Percentiles rank a stretch among this genome's conserved stretches.
These are phyloP conservation scores for Tyria jacobaeae DNA, from an alignment of 2,888 invertebrate species.

Conservation along the genomic window DNA sequence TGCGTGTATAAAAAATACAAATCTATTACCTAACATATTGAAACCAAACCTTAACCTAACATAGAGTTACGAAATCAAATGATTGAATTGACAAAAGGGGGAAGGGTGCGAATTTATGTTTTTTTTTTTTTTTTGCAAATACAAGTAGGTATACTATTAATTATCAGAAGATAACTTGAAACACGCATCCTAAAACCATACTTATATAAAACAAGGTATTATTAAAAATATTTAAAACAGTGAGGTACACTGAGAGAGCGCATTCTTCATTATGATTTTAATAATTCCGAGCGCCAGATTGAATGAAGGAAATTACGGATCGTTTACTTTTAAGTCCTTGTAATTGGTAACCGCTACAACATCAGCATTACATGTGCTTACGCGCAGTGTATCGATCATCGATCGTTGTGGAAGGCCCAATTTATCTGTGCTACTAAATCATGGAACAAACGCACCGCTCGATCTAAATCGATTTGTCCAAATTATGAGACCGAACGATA, in stretches of 20 bases:
- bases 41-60: too few relatives aligned
- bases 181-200: background rate
- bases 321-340: slow-evolving; percentile 79
- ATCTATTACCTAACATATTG: too few relatives aligned
- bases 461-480: slow-evolving; percentile 85
- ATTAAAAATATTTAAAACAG: slow-evolving; percentile 11
- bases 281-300: slow-evolving; percentile 61
- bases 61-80: too few relatives aligned
- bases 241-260: slow-evolving; percentile 30
- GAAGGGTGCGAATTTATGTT: too few relatives aligned
- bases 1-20: too few relatives aligned
- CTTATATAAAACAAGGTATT: background rate
- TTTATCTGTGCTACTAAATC: slow-evolving; percentile 84
- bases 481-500: slow-evolving; percentile 70
- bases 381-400: slow-evolving; percentile 64
- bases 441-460: slow-evolving; percentile 81
- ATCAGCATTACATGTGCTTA: slow-evolving; percentile 70
- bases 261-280: slow-evolving; percentile 49
- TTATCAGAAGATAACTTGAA: too few relatives aligned
- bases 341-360: slow-evolving; percentile 78
- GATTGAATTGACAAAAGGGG: too few relatives aligned
- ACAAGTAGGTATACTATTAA: too few relatives aligned
- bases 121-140: too few relatives aligned
- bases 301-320: slow-evolving; percentile 74
- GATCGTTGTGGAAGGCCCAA: slow-evolving; percentile 69